These are phyloP conservation scores for Brachynemurus nebulosus DNA, from an alignment of 2,888 invertebrate genomes.

Conservation along the genomic window DNA sequence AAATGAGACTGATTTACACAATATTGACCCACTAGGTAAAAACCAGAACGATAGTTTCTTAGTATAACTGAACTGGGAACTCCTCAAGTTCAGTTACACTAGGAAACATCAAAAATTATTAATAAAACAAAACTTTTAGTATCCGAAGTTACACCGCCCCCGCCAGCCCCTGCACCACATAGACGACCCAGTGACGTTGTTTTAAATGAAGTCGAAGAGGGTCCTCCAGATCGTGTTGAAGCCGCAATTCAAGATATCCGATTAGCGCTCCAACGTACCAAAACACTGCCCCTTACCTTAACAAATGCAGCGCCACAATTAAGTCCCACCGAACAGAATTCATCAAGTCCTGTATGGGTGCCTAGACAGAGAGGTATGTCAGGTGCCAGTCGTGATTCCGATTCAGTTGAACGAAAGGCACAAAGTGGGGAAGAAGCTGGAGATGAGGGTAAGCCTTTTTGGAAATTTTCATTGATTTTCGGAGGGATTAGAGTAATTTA, in stretches of 20 bases:
- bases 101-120: too few relatives aligned
- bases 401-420: constrained; percentile 46
- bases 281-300: constrained; percentile 41
- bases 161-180: constrained; percentile 63
- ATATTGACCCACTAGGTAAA: constrained; percentile 7
- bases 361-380: constrained; percentile 46
- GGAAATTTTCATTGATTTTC: too few relatives aligned
- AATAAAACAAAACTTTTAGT: constrained; percentile 4
- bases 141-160: constrained; percentile 48
- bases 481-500: too few relatives aligned
- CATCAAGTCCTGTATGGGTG: constrained; percentile 53
- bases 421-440: constrained; percentile 53
- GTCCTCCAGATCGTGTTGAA: constrained; percentile 30
- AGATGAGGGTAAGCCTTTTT: constrained; percentile 25
- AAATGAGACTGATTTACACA: constrained; percentile 4
- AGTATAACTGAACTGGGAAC: too few relatives aligned
- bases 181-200: constrained; percentile 31
- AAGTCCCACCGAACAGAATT: constrained; percentile 35
- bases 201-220: constrained; percentile 12
- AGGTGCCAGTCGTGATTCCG: constrained; percentile 41
- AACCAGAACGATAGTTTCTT: background rate
- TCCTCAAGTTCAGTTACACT: too few relatives aligned
- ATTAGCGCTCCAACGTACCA: constrained; percentile 60
- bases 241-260: constrained; percentile 74
- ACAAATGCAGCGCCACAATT: constrained; percentile 25